Evolutionary conservation across 2,113 vertebrate genomes (phyloP).

Genomic region (Papio anubis): DNA sequence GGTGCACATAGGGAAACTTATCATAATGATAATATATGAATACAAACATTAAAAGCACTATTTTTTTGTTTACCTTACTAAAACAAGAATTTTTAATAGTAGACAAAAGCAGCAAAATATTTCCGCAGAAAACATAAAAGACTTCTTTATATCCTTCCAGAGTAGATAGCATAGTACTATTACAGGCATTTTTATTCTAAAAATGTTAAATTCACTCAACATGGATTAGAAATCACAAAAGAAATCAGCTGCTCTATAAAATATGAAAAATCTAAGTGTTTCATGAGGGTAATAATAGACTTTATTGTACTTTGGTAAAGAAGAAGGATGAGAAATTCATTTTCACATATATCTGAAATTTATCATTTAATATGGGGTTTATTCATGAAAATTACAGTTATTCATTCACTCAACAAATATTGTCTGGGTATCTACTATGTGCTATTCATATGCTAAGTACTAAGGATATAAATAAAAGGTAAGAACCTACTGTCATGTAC

Average conservation of each 20-base stretch:
- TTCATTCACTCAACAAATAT: conserved; percentile 19
- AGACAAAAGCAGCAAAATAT: not conserved
- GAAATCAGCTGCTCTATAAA: conserved; percentile 6
- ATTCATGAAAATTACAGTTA: conserved; percentile 20
- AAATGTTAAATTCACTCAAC: conserved; percentile 1
- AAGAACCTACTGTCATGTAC: not conserved
- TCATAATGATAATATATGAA: not conserved
- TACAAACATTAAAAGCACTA: not conserved
- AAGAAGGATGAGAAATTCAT: not conserved
- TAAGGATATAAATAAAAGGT: conserved; percentile 35
- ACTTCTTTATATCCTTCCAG: not conserved
- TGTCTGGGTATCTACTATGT: not conserved
- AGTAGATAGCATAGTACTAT: not conserved
- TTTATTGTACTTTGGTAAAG: not conserved
- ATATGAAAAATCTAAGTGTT: not conserved
- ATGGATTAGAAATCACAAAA: not conserved
- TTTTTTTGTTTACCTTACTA: conserved; percentile 14
- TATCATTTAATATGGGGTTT: not conserved
- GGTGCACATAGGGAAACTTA: not conserved
- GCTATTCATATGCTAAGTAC: not conserved
- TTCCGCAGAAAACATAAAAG: not conserved
- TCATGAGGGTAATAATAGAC: not conserved
- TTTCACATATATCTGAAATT: not conserved
- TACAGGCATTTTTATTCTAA: not conserved
- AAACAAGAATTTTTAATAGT: not conserved